Base-by-base conservation (phyloP, 2,797 vertebrate genomes). In the Podarcis lilfordi region DNA sequence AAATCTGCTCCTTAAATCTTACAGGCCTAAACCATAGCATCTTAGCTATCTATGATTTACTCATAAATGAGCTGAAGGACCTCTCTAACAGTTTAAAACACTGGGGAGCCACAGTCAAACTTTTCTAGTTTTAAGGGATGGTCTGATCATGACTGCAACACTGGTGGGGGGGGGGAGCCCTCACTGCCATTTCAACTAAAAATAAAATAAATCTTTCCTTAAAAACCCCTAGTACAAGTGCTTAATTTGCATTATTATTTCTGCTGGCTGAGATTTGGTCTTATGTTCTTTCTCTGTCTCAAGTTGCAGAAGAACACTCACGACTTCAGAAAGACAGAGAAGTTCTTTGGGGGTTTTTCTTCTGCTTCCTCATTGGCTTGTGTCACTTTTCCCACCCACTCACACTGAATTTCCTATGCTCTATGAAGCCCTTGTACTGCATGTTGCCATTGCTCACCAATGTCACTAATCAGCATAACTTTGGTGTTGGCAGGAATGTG, bases 401-500 rank as follows among this genome's bases (percentile, higher is more conserved):
- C 5, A 13, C n/a, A 17, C 27, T 17, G 8, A 4, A 35, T 86
- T 72, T 0, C 19, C 59, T 2, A 6, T 13, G 74, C 11, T 83
- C 40, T 72, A 50, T 9, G 10, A 64, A 55, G 40, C 9, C 72
- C 59, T 90, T 15, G 8, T 1, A 2, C 0, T 8, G 0, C 17
- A 11, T 74, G 25, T 27, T 80, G 87, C 19, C 23, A 5, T 5
- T 64, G 71, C 97, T 95, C 95, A 99, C 99, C 99, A 5, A 99
- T 99, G 71, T 99, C 99, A 88, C 97, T 98, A 91, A 99, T 99
- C 87, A 99, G 98, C 96, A 99, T 98, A 93, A 98, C 98, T 95
- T 99, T 99, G 87, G 98, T 99, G 97, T 99, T 99, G 94, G 99
- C 99, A 1, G 99, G 99, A 86, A 99, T 98, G 87, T 99, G 99